Evolutionary conservation across 2,888 invertebrate species (phyloP).

Genomic region (Argyresthia goedartella): DNA sequence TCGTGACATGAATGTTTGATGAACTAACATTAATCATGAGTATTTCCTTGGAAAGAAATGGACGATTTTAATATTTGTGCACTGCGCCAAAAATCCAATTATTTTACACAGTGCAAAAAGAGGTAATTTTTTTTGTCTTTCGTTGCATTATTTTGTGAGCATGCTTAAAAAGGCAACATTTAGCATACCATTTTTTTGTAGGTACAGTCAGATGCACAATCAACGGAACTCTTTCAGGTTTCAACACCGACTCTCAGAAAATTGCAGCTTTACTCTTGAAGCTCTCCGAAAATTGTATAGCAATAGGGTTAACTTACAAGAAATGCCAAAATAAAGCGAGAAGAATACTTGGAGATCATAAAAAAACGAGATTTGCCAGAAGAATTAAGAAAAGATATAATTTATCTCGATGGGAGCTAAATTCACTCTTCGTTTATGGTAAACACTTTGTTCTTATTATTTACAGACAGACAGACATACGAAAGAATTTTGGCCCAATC

Average conservation of each 20-base stretch:
- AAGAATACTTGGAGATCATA: conserved; percentile 12
- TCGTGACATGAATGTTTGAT: too few relatives aligned
- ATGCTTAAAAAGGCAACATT: background rate
- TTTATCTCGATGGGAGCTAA: conserved; percentile 22
- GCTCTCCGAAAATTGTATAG: background rate
- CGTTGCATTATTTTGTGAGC: background rate
- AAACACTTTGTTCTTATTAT: conserved; percentile 3
- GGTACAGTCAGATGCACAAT: background rate
- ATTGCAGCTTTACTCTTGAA: conserved; percentile 1
- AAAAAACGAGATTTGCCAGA: conserved; percentile 14
- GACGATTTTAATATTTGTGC: conserved; percentile 6
- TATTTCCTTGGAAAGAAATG: conserved; percentile 6
- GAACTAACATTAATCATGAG: too few relatives aligned
- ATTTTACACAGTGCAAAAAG: conserved; percentile 2
- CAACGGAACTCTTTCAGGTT: background rate
- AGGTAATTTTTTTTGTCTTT: background rate
- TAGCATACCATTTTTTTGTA: background rate
- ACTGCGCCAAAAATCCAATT: conserved; percentile 6
- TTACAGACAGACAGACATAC: too few relatives aligned
- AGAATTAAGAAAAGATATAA: conserved; percentile 14
- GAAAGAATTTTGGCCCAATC: too few relatives aligned
- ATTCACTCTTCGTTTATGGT: conserved; percentile 16
- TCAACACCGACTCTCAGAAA: background rate
- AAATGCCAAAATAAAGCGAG: conserved; percentile 8
- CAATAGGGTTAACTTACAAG: conserved; percentile 1